phyloP scores from a whole-genome alignment of 2,888 invertebrate species.

The Unio delphinus region DNA sequence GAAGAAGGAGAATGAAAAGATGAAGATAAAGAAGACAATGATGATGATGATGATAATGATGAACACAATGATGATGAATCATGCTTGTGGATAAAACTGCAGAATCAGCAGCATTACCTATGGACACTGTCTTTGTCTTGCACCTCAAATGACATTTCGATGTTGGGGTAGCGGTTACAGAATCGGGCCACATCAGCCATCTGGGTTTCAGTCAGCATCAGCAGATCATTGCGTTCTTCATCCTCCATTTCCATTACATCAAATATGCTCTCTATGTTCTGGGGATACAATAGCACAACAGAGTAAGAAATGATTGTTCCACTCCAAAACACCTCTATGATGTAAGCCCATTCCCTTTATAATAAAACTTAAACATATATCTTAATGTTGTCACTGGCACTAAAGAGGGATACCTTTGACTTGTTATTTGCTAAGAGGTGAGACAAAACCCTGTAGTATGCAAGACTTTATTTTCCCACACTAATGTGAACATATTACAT shows the following conservation, averaged over 20 bases:
- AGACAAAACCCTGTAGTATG: too few species aligned
- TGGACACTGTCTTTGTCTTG: constrained; percentile 83
- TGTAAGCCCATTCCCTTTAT: background rate
- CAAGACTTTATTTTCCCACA: too few species aligned
- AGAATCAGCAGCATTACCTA: constrained; percentile 48
- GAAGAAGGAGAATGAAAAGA: too few species aligned
- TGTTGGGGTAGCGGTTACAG: constrained; percentile 99
- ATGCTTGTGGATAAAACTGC: too few species aligned
- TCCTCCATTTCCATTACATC: constrained; percentile 97
- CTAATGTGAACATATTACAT: too few species aligned
- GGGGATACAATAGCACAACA: constrained; percentile 4
- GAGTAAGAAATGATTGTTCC: background rate
- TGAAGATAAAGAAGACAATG: too few species aligned
- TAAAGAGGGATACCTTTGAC: too few species aligned
- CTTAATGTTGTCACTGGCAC: too few species aligned
- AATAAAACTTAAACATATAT: background rate
- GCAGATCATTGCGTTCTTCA: constrained; percentile 81
- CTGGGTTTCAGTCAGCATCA: constrained; percentile 83
- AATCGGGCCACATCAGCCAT: constrained; percentile 99
- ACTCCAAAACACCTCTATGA: background rate
- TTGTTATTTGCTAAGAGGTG: too few species aligned
- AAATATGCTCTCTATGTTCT: constrained; percentile 90
- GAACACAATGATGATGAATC: too few species aligned
- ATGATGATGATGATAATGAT: too few species aligned
- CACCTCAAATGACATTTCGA: constrained; percentile 94